Base-by-base conservation (phyloP, 2,888 invertebrate species). In the Agrochola lota region DNA sequence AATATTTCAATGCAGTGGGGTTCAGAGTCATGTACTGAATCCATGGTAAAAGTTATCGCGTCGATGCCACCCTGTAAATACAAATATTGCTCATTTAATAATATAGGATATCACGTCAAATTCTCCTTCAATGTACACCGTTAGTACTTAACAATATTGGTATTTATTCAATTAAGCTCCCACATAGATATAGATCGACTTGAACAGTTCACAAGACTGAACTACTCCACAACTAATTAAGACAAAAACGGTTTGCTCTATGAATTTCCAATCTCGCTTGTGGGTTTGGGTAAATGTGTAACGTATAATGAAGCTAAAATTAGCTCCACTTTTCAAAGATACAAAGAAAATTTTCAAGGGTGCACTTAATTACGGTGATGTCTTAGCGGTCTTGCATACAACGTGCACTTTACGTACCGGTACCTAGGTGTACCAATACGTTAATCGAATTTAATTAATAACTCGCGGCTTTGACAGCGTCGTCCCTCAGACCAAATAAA, bases 181-280 rank as follows among this genome's bases (percentile, higher is more conserved):
- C 26, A 79, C 81, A 71, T 71, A 74, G 74, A 66, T 83, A 89
- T 85, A 85, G 86, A 86, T 87, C 84, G 63, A 66, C 59, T 66
- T 15, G 75, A 83, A 85, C 80, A 83, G 86, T 87, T 85, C 68
- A 67, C 43, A 77, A 83, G 78, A 78, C 69, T 67, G 57, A 85
- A 88, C 89, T 87, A 84, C 85, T 84, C 59, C 59, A 35, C 57
- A 88, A 84, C 84, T 88, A 87, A 87, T 88, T 88, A 85, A 86
- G 83, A 85, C 89, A 80, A 81, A 84, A 88, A 84, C 81, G 67
- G 83, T 81, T 81, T 80, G 64, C 83, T 87, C 84, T 84, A 85
- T 82, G 80, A 87, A 84, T 86, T 85, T 87, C 80, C 76, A 86
- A 88, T 85, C 74, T 80, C 57, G 78, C 85, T 81, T 81, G 87